Evolutionary conservation across 2,113 vertebrate genomes (phyloP).

Genomic region (cat (Felis catus)): F.catus_Fca126_mat1.0 CM031425.1:16199501-16200000

Average conservation of each 20-base stretch:
- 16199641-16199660: not conserved
- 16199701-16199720: not conserved
- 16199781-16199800: not conserved
- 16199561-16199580: not conserved
- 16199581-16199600: not conserved
- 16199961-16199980: not conserved
- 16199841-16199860: not conserved
- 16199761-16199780: not conserved
- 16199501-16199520: not conserved
- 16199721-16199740: not conserved
- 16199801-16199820: not conserved
- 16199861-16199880: not conserved
- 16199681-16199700: fast-evolving
- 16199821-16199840: not conserved
- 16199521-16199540: not conserved
- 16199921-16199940: not conserved
- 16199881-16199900: not conserved
- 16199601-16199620: not conserved
- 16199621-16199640: not conserved
- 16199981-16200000: not conserved
- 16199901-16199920: not conserved
- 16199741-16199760: not conserved
- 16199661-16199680: not conserved
- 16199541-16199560: not conserved
- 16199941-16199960: not conserved